Conservation (phyloP, 2,888 invertebrate genomes). For the Monochamus alternatus region DNA sequence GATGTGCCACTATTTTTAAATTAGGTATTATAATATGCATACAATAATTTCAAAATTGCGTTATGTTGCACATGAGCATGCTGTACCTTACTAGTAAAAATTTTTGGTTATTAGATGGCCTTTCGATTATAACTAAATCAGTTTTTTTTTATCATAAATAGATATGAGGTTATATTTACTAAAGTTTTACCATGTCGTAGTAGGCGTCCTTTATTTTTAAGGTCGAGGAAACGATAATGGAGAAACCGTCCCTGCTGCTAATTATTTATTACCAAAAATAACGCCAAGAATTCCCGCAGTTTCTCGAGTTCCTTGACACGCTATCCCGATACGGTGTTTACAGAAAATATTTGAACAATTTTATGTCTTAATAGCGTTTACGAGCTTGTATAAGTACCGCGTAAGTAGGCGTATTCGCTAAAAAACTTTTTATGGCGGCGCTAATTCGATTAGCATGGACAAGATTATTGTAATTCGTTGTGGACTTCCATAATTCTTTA, state of each 20-base stretch:
- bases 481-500: neutral
- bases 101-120: too few species aligned
- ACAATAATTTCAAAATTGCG: too few species aligned
- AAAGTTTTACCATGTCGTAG: too few species aligned
- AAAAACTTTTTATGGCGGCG: constrained; percentile 9
- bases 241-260: neutral
- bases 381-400: neutral
- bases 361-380: constrained; percentile 22
- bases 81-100: too few species aligned
- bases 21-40: too few species aligned
- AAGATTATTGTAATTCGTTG: neutral
- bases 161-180: too few species aligned
- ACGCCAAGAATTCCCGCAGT: constrained; percentile 9
- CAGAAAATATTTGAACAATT: constrained; percentile 21
- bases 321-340: constrained; percentile 16
- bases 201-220: too few species aligned
- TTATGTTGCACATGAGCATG: too few species aligned
- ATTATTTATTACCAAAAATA: constrained; percentile 10
- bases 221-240: too few species aligned
- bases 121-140: too few species aligned
- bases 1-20: too few species aligned
- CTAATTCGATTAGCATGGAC: constrained; percentile 9
- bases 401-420: constrained; percentile 12
- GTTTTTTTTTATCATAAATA: too few species aligned
- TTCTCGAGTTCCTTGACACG: constrained; percentile 24